phyloP scores from a whole-genome alignment of 2,797 vertebrate species.

The Micrastur ruficollis region DNA sequence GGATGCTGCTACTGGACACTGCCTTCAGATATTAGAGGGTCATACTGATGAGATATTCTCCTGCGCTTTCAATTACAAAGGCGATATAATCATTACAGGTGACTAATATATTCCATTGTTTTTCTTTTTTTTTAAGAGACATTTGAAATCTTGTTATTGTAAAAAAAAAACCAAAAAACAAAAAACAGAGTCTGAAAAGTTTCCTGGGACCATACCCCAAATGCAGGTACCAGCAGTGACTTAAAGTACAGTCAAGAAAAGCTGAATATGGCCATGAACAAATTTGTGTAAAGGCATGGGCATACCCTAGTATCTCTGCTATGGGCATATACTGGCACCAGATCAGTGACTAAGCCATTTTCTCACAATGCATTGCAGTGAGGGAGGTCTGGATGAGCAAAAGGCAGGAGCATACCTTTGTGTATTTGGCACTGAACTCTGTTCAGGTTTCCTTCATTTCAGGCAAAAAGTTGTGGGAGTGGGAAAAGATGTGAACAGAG shows the following conservation, averaged over 20 bases:
- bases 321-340: background rate
- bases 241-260: background rate
- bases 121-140: background rate
- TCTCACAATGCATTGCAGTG: background rate
- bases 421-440: background rate
- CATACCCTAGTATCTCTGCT: background rate
- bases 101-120: background rate
- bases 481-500: background rate
- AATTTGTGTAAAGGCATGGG: background rate
- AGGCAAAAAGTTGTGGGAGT: background rate
- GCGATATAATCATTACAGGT: constrained; percentile 94
- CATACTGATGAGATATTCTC: constrained; percentile 94
- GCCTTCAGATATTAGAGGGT: constrained; percentile 87
- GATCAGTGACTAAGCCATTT: background rate
- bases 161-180: background rate
- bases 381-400: background rate
- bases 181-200: background rate
- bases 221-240: background rate
- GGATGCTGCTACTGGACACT: constrained; percentile 86
- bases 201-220: background rate
- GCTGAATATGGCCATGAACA: background rate
- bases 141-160: background rate
- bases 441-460: background rate
- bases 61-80: constrained; percentile 92
- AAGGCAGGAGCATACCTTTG: background rate